Conservation (phyloP, 2,888 invertebrate genomes). For the Eilema sororculum region DNA sequence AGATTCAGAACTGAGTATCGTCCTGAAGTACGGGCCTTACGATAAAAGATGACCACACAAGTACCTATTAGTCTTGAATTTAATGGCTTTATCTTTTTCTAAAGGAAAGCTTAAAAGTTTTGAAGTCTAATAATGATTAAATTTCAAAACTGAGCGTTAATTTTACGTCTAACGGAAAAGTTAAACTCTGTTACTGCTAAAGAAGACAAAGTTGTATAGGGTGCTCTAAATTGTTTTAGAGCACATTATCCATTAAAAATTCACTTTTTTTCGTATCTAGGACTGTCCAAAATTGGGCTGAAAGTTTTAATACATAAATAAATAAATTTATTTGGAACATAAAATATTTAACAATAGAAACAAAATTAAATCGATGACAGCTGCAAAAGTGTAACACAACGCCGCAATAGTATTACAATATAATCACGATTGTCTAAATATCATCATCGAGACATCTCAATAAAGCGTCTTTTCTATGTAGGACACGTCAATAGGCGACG, state of each 20-base stretch:
- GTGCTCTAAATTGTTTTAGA: not conserved
- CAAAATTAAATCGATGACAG: too few relatives aligned
- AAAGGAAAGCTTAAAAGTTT: too few relatives aligned
- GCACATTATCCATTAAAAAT: not conserved
- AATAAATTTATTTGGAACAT: too few relatives aligned
- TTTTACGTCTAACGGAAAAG: not conserved
- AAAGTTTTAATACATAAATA: not conserved
- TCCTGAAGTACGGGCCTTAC: too few relatives aligned
- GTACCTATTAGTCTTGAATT: too few relatives aligned
- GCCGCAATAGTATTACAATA: too few relatives aligned
- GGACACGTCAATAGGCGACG: too few relatives aligned
- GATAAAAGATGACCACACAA: too few relatives aligned
- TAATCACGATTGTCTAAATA: not conserved
- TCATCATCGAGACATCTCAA: not conserved
- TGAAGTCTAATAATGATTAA: not conserved
- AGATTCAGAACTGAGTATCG: too few relatives aligned
- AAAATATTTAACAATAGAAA: too few relatives aligned
- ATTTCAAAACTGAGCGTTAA: not conserved
- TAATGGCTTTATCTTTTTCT: too few relatives aligned
- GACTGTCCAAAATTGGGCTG: not conserved
- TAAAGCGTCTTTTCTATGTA: not conserved
- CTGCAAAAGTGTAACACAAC: too few relatives aligned
- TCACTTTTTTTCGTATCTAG: not conserved
- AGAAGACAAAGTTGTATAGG: not conserved
- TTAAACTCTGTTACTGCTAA: not conserved